These are phyloP conservation scores for Conus ventricosus DNA, from an alignment of 1,140 invertebrate species.

Conservation along the genomic window DNA sequence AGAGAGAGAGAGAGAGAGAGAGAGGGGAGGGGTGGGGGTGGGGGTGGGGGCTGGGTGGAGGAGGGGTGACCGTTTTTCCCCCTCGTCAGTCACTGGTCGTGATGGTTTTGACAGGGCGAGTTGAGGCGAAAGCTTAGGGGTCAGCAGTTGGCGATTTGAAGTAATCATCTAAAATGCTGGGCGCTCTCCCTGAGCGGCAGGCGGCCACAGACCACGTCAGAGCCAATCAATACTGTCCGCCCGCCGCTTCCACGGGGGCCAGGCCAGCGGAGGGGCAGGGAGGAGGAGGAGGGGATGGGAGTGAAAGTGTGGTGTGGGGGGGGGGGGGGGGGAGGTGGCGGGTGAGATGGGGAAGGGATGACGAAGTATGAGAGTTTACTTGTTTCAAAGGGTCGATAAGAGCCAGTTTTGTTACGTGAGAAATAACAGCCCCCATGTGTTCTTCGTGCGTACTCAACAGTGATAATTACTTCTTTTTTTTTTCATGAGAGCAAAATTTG, in stretches of 20 bases:
- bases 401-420: no score
- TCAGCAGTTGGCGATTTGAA: conserved; percentile 36
- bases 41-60: not conserved
- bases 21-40: not conserved
- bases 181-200: not conserved
- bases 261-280: not conserved
- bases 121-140: conserved; percentile 13
- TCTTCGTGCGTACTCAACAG: no score
- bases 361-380: not conserved
- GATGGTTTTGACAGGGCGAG: conserved; percentile 36
- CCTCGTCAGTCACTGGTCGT: conserved; percentile 23
- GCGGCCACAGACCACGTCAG: not conserved
- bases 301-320: not conserved
- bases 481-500: no score
- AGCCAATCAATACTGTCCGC: not conserved
- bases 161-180: conserved; percentile 37
- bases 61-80: conserved; percentile 19
- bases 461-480: no score
- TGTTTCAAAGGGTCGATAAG: no score
- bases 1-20: no score
- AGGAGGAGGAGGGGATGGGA: not conserved
- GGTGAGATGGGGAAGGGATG: not conserved
- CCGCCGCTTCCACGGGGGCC: no score
- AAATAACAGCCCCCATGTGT: no score
- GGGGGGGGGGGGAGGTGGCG: not conserved